Evolutionary conservation across 2,113 vertebrate genomes (phyloP).

Genomic region (Siniperca knerii): DNA sequence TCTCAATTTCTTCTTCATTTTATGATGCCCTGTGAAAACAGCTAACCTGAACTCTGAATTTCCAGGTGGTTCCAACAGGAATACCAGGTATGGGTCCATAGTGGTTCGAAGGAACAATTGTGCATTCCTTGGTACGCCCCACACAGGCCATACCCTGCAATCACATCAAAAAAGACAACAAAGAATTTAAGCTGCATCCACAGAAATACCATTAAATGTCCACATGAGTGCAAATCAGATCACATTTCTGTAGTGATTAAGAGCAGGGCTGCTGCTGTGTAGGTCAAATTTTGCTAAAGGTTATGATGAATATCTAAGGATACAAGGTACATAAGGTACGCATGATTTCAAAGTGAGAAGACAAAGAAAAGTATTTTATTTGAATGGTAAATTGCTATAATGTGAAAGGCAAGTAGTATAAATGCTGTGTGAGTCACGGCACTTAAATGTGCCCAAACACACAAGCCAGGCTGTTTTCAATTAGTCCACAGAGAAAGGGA

Average conservation of each 20-base stretch:
- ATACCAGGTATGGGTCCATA: conserved; percentile 96
- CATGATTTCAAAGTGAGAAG: not conserved
- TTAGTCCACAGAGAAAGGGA: conserved; percentile 68
- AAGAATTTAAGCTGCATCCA: not conserved
- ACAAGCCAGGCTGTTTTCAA: conserved; percentile 76
- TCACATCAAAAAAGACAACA: conserved; percentile 27
- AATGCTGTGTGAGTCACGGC: conserved; percentile 59
- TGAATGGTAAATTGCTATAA: conserved; percentile 40
- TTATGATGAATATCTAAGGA: not conserved
- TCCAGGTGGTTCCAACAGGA: conserved; percentile 97
- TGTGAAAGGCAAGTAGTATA: conserved; percentile 44
- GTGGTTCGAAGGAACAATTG: conserved; percentile 98
- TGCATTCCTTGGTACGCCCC: conserved; percentile 98
- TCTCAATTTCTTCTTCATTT: not conserved
- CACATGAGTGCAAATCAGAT: not conserved
- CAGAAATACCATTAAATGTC: not conserved
- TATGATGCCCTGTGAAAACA: not conserved
- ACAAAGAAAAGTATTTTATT: conserved; percentile 41
- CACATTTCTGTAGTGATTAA: not conserved
- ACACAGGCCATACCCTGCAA: conserved; percentile 98
- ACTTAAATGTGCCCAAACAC: conserved; percentile 64
- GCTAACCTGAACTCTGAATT: conserved; percentile 96
- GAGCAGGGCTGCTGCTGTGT: not conserved
- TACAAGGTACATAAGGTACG: too few relatives aligned
- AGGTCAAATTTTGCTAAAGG: too few relatives aligned